A percentile compares a stretch with the other conserved stretches of the same genome.
Evolutionary conservation across 2,888 invertebrate genomes (phyloP).

Genomic region (Carabus problematicus): DNA sequence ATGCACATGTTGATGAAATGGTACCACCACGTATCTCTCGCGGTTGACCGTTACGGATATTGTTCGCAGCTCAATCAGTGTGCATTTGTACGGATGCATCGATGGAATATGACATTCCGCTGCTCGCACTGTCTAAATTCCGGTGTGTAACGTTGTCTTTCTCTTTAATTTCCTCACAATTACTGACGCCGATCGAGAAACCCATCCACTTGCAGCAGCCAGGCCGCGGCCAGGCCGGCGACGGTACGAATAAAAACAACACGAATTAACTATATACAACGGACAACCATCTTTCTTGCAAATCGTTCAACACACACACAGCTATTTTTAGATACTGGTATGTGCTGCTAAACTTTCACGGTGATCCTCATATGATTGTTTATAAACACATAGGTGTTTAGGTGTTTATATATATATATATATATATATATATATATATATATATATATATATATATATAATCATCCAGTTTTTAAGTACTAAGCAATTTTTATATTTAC

Average conservation of each 20-base stretch:
- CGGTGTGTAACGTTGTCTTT: neutral
- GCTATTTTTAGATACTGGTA: conserved; percentile 31
- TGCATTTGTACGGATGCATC: no score
- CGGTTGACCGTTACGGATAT: no score
- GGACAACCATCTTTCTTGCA: conserved; percentile 27
- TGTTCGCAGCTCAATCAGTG: no score
- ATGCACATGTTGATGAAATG: no score
- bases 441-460: no score
- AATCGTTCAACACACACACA: conserved; percentile 10
- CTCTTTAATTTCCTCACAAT: conserved; percentile 21
- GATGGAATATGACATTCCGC: neutral
- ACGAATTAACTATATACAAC: conserved; percentile 16
- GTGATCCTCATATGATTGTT: conserved; percentile 13
- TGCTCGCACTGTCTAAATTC: no score
- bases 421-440: neutral
- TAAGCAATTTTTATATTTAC: no score
- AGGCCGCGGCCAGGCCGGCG: neutral
- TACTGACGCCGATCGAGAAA: conserved; percentile 14
- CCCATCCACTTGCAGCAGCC: neutral
- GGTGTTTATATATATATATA: no score
- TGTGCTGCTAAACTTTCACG: conserved; percentile 29
- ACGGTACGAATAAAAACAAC: conserved; percentile 10
- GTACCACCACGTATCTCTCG: neutral
- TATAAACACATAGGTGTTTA: conserved; percentile 21
- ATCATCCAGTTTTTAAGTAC: no score